Percentiles rank a stretch among this genome's conserved stretches.
Evolutionary conservation across 2,113 vertebrate genomes (phyloP).

Genomic region (Marmota monax): DNA sequence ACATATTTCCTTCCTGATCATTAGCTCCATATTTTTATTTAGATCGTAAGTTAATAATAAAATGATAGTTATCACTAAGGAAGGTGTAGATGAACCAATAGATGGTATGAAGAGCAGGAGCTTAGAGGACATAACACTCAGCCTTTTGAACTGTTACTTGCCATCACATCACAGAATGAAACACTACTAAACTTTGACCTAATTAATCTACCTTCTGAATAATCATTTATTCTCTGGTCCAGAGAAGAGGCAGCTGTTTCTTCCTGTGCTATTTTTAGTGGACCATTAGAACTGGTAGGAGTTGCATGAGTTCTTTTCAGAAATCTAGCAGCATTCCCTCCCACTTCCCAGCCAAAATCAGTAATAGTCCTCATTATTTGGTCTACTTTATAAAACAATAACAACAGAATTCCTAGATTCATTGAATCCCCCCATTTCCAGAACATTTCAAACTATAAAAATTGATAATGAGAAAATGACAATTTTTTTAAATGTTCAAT

Average conservation of each 20-base stretch:
- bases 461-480: conserved; percentile 33
- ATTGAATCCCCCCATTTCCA: background rate
- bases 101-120: background rate
- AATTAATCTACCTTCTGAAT: background rate
- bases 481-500: background rate
- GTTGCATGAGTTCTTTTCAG: conserved; percentile 4
- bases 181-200: conserved; percentile 18
- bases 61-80: background rate
- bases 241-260: background rate
- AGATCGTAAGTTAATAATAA: conserved; percentile 27
- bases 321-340: background rate
- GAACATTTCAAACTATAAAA: conserved; percentile 31
- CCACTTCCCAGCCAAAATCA: background rate
- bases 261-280: background rate
- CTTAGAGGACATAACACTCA: background rate
- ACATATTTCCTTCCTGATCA: background rate
- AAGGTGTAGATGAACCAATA: background rate
- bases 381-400: conserved; percentile 29
- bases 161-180: background rate
- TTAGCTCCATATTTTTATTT: conserved; percentile 55
- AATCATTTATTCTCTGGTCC: conserved; percentile 32
- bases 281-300: background rate
- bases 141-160: conserved; percentile 1
- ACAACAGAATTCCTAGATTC: background rate
- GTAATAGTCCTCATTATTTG: background rate